Base-by-base conservation (phyloP, 37 sponge, comb jelly and placozoan species). In the Spongilla lacustris region DNA sequence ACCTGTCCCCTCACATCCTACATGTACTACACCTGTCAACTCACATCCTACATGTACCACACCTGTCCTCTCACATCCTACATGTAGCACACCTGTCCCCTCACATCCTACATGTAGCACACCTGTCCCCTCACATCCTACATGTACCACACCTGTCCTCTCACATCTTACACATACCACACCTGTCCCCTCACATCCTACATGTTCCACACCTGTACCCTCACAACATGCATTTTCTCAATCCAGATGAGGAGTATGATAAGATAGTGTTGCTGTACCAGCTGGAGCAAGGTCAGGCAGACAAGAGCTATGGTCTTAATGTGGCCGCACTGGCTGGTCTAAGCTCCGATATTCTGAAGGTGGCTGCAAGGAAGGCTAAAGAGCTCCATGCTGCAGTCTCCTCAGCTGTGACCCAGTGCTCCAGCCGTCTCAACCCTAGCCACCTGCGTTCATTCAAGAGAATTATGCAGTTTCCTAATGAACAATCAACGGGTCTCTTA, bases 271-370 rank as follows among this genome's bases (percentile, higher is more conserved):
- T 89, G 79, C 80, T 89, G 32, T 89, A 84, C 50, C 90, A 89
- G 67, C 35, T 89, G 81, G 90, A 84, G 72, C 31, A 66, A 36
- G 85, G 90, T 12, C 75, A 80, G 80, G 85, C 90, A 0, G 80
- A 69, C 36, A 87, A 49, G 36, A 89, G 90, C 73, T 89, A 89
- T 79, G 90, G 90, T 9, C 85, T 89, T 36, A 89, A 84, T 69
- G 85, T 89, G 11, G 90, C 90, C 14, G 66, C 81, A 19, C 85
- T 84, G 79, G 85, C 85, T 11, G 78, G 84, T 24, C 75, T 84
- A 67, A 71, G 82, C 50, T 33, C 33, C 4, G 35, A 12, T 74
- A 79, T 86, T 22, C 80, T 86, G 11, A 31, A 48, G 31, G 50
- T 86, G 11, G 86, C 86, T 24, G 24, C 30, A 69, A 30, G 24